Conservation (phyloP, 2,888 invertebrate species). For the Alcis repandata region DNA sequence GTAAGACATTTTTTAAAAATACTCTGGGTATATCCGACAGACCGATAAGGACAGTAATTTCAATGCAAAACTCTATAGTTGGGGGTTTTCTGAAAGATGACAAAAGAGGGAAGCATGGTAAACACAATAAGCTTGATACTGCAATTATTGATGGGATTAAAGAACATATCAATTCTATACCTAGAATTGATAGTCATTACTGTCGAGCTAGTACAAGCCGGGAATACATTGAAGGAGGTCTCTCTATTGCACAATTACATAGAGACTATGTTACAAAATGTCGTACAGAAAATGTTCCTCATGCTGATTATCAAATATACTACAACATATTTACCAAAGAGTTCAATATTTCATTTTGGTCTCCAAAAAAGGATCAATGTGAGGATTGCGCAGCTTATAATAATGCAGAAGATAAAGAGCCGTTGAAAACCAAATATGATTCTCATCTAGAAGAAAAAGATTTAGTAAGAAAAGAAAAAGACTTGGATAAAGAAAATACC, state of each 20-base stretch:
- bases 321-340: slow-evolving; percentile 39
- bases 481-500: not conserved
- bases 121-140: slow-evolving; percentile 30
- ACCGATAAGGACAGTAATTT: no score
- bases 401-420: slow-evolving; percentile 21
- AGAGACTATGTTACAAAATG: slow-evolving; percentile 34
- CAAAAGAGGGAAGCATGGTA: slow-evolving; percentile 33
- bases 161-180: slow-evolving; percentile 38
- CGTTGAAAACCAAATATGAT: slow-evolving; percentile 17
- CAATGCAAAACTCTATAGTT: no score
- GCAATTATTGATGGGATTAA: slow-evolving; percentile 33
- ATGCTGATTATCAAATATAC: slow-evolving; percentile 33
- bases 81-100: slow-evolving; percentile 8
- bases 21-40: no score
- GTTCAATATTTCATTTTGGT: slow-evolving; percentile 36
- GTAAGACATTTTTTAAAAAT: no score
- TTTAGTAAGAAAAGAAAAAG: not conserved
- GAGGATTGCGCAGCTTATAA: slow-evolving; percentile 27
- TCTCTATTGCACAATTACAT: slow-evolving; percentile 33
- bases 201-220: slow-evolving; percentile 38
- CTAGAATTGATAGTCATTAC: slow-evolving; percentile 39
- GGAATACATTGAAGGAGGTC: slow-evolving; percentile 40
- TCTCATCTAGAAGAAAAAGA: not conserved
- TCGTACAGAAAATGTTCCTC: slow-evolving; percentile 20
- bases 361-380: slow-evolving; percentile 26